phyloP scores from a whole-genome alignment of 1,140 invertebrate genomes.

The Zaprionus tsacasi region DNA sequence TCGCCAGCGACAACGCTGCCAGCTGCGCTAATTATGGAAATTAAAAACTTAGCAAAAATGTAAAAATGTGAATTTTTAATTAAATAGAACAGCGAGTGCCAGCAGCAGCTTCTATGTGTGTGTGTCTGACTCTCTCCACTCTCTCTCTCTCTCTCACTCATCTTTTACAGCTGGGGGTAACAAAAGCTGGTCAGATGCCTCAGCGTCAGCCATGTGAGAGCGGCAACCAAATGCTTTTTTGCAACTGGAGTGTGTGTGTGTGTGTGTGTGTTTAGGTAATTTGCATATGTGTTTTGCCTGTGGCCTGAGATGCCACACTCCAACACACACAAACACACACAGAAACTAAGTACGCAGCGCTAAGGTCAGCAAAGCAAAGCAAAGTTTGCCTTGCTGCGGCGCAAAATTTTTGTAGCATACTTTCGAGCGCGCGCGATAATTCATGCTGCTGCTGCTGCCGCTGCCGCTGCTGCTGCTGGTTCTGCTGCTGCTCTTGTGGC shows the following conservation, averaged over 20 bases:
- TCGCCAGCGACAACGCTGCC: constrained; percentile 46
- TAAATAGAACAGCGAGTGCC: constrained; percentile 66
- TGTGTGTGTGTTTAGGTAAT: constrained; percentile 28
- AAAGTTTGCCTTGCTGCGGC: constrained; percentile 3
- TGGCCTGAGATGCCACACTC: constrained; percentile 8
- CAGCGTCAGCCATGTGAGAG: constrained; percentile 66
- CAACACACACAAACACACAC: constrained; percentile 17
- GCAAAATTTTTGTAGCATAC: constrained; percentile 24
- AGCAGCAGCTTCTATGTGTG: constrained; percentile 6
- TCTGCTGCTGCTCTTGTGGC: constrained; percentile 17
- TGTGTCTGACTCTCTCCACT: not conserved
- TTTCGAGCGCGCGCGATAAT: constrained; percentile 19
- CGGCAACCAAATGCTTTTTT: constrained; percentile 50
- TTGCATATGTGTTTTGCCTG: constrained; percentile 43
- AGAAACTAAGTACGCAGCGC: constrained; percentile 2
- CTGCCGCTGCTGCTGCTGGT: not conserved
- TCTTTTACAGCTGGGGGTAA: constrained; percentile 38
- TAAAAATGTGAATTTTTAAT: constrained; percentile 81
- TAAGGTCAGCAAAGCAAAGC: constrained; percentile 38
- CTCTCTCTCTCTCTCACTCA: not conserved
- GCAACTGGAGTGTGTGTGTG: constrained; percentile 12
- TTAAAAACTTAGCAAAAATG: constrained; percentile 79
- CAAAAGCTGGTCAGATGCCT: constrained; percentile 60
- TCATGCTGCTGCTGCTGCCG: constrained; percentile 2
- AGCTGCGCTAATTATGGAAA: constrained; percentile 79